These are phyloP conservation scores for Oreotrochilus melanogaster DNA, from an alignment of 2,113 vertebrate species.

Conservation along the genomic window DNA sequence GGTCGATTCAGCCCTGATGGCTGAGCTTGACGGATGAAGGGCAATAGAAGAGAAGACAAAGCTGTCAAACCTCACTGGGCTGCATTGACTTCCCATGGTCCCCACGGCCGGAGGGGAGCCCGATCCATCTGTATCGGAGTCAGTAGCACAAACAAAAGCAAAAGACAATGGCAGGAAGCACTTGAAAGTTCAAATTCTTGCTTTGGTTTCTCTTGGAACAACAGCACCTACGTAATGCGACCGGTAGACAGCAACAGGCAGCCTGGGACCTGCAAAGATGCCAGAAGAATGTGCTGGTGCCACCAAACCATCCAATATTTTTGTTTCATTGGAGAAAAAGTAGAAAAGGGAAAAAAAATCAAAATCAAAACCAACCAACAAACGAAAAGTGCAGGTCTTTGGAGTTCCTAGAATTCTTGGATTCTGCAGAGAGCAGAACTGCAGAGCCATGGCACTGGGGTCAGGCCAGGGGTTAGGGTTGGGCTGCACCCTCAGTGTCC, in stretches of 20 bases:
- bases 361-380: no score
- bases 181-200: constrained; percentile 75
- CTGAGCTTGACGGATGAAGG: constrained; percentile 50
- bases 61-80: constrained; percentile 16
- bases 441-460: accelerated
- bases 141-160: constrained; percentile 68
- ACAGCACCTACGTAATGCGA: constrained; percentile 5
- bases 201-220: constrained; percentile 61
- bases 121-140: constrained; percentile 73
- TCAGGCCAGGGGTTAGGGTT: accelerated
- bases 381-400: background rate
- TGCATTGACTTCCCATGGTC: constrained; percentile 39
- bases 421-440: background rate
- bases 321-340: constrained; percentile 30
- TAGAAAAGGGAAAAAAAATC: background rate
- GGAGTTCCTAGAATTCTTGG: constrained; percentile 45
- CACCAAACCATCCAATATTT: background rate
- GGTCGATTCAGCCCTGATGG: background rate
- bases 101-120: constrained; percentile 11
- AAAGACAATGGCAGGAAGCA: constrained; percentile 77
- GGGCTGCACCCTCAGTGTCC: accelerated
- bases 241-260: background rate
- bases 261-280: constrained; percentile 17
- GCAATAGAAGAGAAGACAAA: constrained; percentile 57
- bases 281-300: constrained; percentile 44